phyloP scores from a whole-genome alignment of 2,797 vertebrate species.

The Alosa sapidissima region DNA sequence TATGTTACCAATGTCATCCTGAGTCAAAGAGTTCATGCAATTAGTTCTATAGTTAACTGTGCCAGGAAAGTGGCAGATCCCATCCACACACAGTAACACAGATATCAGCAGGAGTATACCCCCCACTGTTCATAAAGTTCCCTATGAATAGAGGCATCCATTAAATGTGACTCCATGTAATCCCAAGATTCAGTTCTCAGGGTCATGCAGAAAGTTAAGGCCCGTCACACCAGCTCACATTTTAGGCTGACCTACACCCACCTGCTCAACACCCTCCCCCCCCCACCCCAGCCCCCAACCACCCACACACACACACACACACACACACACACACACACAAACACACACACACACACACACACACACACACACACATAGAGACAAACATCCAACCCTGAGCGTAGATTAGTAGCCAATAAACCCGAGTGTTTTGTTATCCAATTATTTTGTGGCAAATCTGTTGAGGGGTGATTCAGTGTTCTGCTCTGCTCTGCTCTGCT shows the following conservation, averaged over 20 bases:
- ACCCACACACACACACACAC: background rate
- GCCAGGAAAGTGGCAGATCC: background rate
- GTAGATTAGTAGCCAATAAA: background rate
- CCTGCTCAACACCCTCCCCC: background rate
- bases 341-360: constrained; percentile 2
- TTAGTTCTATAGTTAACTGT: background rate
- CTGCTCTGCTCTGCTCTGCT: background rate
- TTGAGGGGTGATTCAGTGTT: background rate
- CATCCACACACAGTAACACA: background rate
- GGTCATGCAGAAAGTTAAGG: background rate
- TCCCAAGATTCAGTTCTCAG: background rate
- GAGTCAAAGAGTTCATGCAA: background rate
- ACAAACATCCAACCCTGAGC: background rate
- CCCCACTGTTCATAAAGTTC: background rate
- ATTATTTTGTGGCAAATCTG: constrained; percentile 21
- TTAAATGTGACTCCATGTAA: constrained; percentile 3
- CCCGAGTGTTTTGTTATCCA: constrained; percentile 2
- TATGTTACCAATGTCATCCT: background rate
- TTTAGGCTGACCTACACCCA: background rate
- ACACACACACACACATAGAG: background rate
- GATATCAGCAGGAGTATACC: background rate
- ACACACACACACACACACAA: background rate
- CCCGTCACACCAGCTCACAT: background rate
- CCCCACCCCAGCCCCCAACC: background rate
- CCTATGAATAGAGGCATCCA: background rate